A percentile compares a stretch with the other conserved stretches of the same genome.
These are phyloP conservation scores for Caloenas nicobarica DNA, from an alignment of 2,113 vertebrate genomes.

Conservation along the genomic window DNA sequence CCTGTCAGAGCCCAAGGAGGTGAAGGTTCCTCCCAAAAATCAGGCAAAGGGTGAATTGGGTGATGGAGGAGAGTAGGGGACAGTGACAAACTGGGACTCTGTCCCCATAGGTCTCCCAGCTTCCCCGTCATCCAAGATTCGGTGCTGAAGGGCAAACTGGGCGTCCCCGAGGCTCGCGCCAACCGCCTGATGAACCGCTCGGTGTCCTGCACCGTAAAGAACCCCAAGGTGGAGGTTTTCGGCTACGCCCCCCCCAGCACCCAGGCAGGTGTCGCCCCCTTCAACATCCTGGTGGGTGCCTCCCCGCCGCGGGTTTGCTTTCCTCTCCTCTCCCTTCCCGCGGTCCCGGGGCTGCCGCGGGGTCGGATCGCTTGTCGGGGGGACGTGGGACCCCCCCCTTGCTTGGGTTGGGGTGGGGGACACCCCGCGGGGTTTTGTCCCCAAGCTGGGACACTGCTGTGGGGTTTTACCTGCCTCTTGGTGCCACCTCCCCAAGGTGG, in stretches of 20 bases:
- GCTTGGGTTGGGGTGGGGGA: neutral
- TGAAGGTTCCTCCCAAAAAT: neutral
- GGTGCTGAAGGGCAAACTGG: constrained; percentile 92
- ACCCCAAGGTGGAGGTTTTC: constrained; percentile 94
- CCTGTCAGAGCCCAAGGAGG: neutral
- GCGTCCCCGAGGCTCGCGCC: constrained; percentile 90
- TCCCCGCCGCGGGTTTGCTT: constrained; percentile 66
- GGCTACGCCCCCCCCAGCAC: constrained; percentile 91
- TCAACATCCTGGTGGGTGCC: constrained; percentile 80
- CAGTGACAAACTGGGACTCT: neutral
- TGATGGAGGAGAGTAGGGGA: rapidly evolving
- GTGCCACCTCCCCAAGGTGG: rapidly evolving
- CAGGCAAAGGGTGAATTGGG: rapidly evolving
- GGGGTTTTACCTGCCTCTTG: neutral
- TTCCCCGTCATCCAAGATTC: constrained; percentile 97
- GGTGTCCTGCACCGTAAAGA: constrained; percentile 95
- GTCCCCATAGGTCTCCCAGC: constrained; percentile 87
- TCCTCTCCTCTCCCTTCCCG: neutral
- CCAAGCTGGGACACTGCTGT: rapidly evolving
- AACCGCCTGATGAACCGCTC: constrained; percentile 97
- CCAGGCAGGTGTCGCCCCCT: constrained; percentile 87
- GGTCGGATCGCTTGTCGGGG: rapidly evolving
- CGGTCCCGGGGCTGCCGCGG: rapidly evolving
- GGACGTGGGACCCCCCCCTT: neutral
- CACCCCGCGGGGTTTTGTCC: no score